Evolutionary conservation across 92 coral and sea anemone species (phyloP).

Genomic region (Meandrina meandrites): DNA sequence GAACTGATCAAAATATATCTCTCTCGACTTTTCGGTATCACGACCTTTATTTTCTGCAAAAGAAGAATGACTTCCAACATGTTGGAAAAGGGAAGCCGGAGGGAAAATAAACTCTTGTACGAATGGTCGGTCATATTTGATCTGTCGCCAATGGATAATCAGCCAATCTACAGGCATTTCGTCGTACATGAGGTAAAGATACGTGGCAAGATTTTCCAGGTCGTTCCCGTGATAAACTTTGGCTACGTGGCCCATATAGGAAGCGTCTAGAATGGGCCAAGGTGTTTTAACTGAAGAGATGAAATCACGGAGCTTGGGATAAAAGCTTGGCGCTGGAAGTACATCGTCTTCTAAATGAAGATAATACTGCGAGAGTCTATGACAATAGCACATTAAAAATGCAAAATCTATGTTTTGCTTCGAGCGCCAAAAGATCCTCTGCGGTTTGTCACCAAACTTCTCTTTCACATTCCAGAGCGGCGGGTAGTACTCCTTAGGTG

Average conservation of each 20-base stretch:
- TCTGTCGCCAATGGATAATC: constrained; percentile 43
- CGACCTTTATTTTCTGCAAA: constrained; percentile 52
- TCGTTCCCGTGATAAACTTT: constrained; percentile 64
- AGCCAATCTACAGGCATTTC: constrained; percentile 87
- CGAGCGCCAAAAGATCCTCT: constrained; percentile 68
- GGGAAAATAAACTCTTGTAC: constrained; percentile 3
- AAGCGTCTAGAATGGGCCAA: constrained; percentile 60
- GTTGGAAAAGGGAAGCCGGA: constrained; percentile 47
- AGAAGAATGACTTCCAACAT: constrained; percentile 61
- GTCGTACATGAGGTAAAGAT: constrained; percentile 57
- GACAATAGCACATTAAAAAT: constrained; percentile 71
- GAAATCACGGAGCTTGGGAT: constrained; percentile 61
- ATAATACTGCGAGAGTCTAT: constrained; percentile 59
- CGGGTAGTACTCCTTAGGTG: constrained; percentile 57
- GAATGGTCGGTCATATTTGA: not conserved
- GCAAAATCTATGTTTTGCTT: constrained; percentile 73
- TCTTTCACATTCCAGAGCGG: constrained; percentile 48
- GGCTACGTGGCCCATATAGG: constrained; percentile 65
- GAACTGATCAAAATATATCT: constrained; percentile 58
- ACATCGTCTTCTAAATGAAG: constrained; percentile 80
- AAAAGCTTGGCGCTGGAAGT: constrained; percentile 65
- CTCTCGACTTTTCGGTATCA: constrained; percentile 25
- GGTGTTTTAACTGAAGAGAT: constrained; percentile 39
- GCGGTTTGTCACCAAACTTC: constrained; percentile 58
- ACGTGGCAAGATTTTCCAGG: constrained; percentile 61